Evolutionary conservation across 2,113 vertebrate species (phyloP).

Genomic region (Lepus americanus): DNA sequence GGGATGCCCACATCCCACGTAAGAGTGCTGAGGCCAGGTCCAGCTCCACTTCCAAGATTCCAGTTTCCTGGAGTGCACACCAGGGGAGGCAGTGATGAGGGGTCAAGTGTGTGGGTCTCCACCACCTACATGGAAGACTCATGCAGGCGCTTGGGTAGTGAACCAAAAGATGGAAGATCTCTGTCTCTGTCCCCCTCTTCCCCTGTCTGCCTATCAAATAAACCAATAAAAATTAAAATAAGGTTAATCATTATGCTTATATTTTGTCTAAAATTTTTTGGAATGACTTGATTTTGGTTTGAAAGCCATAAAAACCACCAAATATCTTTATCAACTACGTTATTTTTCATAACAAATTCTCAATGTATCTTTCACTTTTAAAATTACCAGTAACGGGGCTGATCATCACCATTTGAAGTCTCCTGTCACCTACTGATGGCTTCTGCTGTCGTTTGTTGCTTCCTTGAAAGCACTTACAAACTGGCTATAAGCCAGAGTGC

Average conservation of each 20-base stretch:
- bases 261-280: constrained; percentile 36
- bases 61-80: too few species aligned
- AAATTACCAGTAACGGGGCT: background rate
- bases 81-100: too few species aligned
- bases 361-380: constrained; percentile 12
- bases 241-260: background rate
- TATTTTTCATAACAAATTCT: constrained; percentile 30
- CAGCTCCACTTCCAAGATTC: background rate
- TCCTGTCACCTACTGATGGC: background rate
- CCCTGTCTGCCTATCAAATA: background rate
- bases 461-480: constrained; percentile 30
- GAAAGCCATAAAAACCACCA: constrained; percentile 25
- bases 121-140: too few species aligned
- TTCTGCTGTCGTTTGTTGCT: constrained; percentile 23
- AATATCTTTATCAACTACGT: background rate
- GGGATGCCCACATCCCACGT: too few species aligned
- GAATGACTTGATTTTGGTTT: constrained; percentile 18
- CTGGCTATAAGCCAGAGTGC: background rate
- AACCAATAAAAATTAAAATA: constrained; percentile 15
- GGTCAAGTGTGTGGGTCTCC: too few species aligned
- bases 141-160: too few species aligned
- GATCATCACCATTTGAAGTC: constrained; percentile 1
- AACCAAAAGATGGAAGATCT: too few species aligned
- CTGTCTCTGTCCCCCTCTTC: too few species aligned
- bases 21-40: too few species aligned